A percentile compares a stretch with the other conserved stretches of the same genome.
Conservation (phyloP, 23 tunicate genomes). For the Oikopleura vanhoeffeni region DNA sequence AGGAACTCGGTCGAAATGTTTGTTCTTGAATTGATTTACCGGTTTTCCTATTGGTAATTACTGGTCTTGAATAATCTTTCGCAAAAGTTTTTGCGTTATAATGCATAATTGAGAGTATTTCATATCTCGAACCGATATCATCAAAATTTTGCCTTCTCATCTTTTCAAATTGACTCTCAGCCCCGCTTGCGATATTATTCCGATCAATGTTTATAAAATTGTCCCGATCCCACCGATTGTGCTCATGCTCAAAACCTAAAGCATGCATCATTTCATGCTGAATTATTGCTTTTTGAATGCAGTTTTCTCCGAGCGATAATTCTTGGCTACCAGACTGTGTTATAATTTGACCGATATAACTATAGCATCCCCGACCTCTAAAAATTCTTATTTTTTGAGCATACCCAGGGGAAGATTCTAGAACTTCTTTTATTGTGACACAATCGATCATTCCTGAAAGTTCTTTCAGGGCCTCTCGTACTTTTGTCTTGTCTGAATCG, state of each 20-base stretch:
- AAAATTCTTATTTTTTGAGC: not conserved
- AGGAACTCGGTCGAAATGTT: not conserved
- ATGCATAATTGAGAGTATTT: not conserved
- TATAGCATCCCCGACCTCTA: not conserved
- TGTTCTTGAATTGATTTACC: not conserved
- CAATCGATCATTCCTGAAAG: not conserved
- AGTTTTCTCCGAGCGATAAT: not conserved
- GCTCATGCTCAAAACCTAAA: not conserved
- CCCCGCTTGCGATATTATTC: not conserved
- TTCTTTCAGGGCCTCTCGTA: not conserved
- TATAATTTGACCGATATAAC: not conserved
- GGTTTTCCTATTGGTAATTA: not conserved
- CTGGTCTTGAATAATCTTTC: not conserved
- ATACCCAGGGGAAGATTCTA: not conserved
- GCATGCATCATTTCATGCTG: slow-evolving; percentile 6
- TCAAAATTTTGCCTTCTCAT: not conserved
- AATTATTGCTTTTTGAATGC: not conserved
- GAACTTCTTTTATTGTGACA: not conserved
- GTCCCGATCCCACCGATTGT: not conserved
- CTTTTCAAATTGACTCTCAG: not conserved
- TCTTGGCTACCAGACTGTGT: not conserved
- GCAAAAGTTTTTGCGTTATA: not conserved
- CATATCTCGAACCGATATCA: not conserved
- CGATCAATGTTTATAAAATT: not conserved
- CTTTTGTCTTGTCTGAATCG: not conserved